A percentile compares a stretch with the other conserved stretches of the same genome.
Evolutionary conservation across 2,888 invertebrate species (phyloP).

Genomic region (Pogonocherus hispidulus): DNA sequence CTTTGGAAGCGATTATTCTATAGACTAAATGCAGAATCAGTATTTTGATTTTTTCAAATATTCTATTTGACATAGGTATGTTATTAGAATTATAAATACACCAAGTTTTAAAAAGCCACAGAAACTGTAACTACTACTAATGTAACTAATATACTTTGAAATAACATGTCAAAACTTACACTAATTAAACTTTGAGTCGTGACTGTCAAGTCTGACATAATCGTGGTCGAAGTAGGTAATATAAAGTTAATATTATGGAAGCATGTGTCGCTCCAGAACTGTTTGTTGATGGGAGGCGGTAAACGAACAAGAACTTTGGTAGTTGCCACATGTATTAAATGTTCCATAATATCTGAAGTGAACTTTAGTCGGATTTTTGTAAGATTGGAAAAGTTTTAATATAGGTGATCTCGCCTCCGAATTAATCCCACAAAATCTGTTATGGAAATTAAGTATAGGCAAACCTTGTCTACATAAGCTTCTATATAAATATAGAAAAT

Average conservation of each 20-base stretch:
- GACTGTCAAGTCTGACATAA: background rate
- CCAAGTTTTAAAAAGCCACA: no score
- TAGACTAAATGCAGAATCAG: no score
- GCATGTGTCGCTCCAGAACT: slow-evolving; percentile 43
- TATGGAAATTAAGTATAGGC: slow-evolving; percentile 45
- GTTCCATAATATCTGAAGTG: slow-evolving; percentile 49
- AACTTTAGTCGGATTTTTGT: slow-evolving; percentile 51
- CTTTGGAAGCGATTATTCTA: no score
- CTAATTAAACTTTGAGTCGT: background rate
- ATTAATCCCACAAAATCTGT: slow-evolving; percentile 36
- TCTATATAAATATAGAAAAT: no score
- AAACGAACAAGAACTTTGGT: slow-evolving; percentile 45
- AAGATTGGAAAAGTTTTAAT: slow-evolving; percentile 62
- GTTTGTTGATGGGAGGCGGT: slow-evolving; percentile 33
- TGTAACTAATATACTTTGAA: background rate
- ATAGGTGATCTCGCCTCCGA: slow-evolving; percentile 36
- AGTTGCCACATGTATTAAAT: slow-evolving; percentile 49
- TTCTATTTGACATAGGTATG: no score
- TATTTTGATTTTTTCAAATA: no score
- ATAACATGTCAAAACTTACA: no score
- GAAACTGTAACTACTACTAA: background rate
- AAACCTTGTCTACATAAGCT: no score
- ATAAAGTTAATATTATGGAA: slow-evolving; percentile 32
- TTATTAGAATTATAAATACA: no score
- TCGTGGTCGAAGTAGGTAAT: slow-evolving; percentile 9